Evolutionary conservation across 2,888 invertebrate genomes (phyloP), one percentile per base, ranked within the genome.

Genomic region (Andrena camellia): DNA sequence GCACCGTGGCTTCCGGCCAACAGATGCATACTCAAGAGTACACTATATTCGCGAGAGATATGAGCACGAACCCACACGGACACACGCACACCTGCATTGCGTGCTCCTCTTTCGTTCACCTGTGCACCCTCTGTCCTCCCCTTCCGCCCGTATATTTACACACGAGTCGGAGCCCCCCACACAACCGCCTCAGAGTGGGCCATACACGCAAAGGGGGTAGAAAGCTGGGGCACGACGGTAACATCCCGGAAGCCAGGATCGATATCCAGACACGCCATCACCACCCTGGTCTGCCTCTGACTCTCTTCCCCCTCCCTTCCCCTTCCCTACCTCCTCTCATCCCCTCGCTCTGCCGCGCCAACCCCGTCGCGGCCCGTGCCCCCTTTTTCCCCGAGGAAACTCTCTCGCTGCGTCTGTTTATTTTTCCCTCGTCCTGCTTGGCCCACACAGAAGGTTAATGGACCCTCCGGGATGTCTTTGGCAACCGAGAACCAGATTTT

Each of bases 261-360:
- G 91, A 92, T 92, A 92, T 89, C 88, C 90, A 89, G 91, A 90
- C 92, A 91, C 90, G 91, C 91, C 89, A 91, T 91, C 89, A 88
- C 90, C 89, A 88, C 74, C 83, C 88, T 86, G 88, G 67, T 78
- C 69, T 67, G n/a, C 33, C 66, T 42, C 42, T 54, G 75, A 75
- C 81, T 57, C 70, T 64, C 67, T 73, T 52, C 64, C 74, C 70
- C 66, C 33, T 26, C n/a, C 74, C 10, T n/a, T 35, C 29, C 60
- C 29, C 42, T 54, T 66, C 68, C 66, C 57, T 66, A 64, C 70
- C 33, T 54, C 73, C 70, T 68, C 35, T 69, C 62, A 48, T 75
- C 69, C 70, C 42, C 62, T 50, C 80, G 42, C 42, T 17, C 42
- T 1, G 0, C 42, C 13, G 35, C 71, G 71, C 70, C 66, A 59